Base-by-base conservation (phyloP, 2,797 vertebrate species). In the Anabas testudineus region DNA sequence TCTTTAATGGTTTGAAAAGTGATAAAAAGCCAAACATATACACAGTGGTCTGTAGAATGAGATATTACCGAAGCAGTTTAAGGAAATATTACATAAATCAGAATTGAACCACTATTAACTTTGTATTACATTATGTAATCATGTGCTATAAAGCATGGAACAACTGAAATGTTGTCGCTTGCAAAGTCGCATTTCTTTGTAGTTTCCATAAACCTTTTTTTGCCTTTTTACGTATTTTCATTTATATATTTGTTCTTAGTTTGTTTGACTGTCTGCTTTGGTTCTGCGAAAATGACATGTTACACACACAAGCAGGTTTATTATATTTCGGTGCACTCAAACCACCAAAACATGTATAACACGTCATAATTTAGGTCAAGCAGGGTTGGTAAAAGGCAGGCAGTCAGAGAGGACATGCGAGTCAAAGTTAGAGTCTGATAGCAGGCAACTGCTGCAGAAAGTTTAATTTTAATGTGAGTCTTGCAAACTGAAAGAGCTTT, bases 381-480 rank as follows among this genome's bases (percentile, higher is more conserved):
- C 37, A 39, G 37, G 12, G 10, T 34, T 34, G 34, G 9, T 34
- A 34, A 34, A 34, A 34, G 10, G 36, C 36, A 15, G 4, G 34
- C 34, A 34, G 34, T 14, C 36, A 37, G 12, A 14, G 36, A 37
- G 14, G 36, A 36, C 36, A 14, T 37, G 28, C 28, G 37, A 39
- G 39, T 14, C 9, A 6, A 5, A 15, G 10, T 37, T 12, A 37
- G 36, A 12, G 7, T 55, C 28, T 28, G 18, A n/a, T 1, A 32
- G 66, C 46, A 47, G 53, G 32, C 47, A 39, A 45, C 2, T 3
- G 43, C 19, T n/a, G 0, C 3, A 19, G 22, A 5, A 3, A 39
- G 49, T 61, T 55, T 46, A 13, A 4, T 37, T 63, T 53, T 54
- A 32, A 70, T 39, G 28, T 3, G 3, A 55, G 49, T 37, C 36